These are phyloP conservation scores for Reticulitermes speratus DNA, from an alignment of 1,140 invertebrate species.

Conservation along the genomic window DNA sequence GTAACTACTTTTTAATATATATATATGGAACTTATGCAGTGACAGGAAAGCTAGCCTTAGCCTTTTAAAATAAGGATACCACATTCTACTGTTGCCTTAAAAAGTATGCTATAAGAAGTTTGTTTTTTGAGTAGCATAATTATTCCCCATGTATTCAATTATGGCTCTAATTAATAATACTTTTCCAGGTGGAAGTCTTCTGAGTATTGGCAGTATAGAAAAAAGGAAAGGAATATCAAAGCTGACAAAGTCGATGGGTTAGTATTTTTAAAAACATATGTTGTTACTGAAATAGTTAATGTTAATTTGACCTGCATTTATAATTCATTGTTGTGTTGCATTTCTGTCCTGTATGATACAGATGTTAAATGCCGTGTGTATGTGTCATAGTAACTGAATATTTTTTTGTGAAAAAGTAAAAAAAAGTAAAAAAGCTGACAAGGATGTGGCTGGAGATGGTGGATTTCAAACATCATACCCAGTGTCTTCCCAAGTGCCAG, in stretches of 20 bases:
- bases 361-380: neutral
- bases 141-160: too few species aligned
- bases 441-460: neutral
- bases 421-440: neutral
- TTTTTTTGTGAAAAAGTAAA: neutral
- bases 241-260: conserved; percentile 79
- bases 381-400: neutral
- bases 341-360: neutral
- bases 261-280: conserved; percentile 38
- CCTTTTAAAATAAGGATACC: too few species aligned
- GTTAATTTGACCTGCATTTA: neutral
- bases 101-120: too few species aligned
- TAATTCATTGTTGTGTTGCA: too few species aligned
- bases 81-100: too few species aligned
- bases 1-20: too few species aligned
- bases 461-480: neutral
- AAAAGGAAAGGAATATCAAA: conserved; percentile 82
- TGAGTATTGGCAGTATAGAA: conserved; percentile 81
- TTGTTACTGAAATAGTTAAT: neutral
- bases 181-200: conserved; percentile 65
- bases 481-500: conserved; percentile 58
- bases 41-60: too few species aligned
- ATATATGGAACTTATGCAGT: too few species aligned
- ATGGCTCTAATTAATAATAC: too few species aligned
- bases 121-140: too few species aligned